These are phyloP conservation scores for Orthosia gothica DNA, from an alignment of 2,888 invertebrate genomes.

Conservation along the genomic window DNA sequence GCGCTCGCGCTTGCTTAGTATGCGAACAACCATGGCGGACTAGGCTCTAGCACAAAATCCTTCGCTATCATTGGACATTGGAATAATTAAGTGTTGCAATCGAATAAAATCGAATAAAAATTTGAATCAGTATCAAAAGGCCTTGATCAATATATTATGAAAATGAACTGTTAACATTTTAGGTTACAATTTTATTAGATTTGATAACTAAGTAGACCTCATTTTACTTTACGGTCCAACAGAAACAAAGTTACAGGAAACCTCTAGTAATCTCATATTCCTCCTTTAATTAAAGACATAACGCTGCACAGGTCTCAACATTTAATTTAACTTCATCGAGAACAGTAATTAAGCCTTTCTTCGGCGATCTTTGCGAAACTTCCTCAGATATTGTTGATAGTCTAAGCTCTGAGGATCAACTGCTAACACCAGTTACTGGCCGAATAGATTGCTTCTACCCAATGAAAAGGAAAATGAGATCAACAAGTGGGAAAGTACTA, in stretches of 20 bases:
- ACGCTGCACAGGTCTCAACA: conserved; percentile 42
- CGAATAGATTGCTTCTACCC: conserved; percentile 75
- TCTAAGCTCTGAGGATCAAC: conserved; percentile 68
- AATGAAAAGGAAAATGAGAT: conserved; percentile 76
- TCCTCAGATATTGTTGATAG: conserved; percentile 70
- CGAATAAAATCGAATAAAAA: too few species aligned
- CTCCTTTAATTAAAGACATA: too few species aligned
- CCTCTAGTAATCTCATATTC: conserved; percentile 15
- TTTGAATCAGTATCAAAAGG: too few species aligned
- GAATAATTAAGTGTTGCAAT: too few species aligned
- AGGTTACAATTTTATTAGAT: background rate
- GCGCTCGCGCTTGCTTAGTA: too few species aligned
- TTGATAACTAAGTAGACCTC: background rate
- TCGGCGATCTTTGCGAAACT: conserved; percentile 61
- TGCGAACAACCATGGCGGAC: too few species aligned
- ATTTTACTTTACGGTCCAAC: too few species aligned
- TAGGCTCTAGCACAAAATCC: too few species aligned
- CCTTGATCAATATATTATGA: background rate
- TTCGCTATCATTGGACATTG: too few species aligned
- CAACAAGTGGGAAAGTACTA: conserved; percentile 76
- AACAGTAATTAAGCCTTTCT: conserved; percentile 66
- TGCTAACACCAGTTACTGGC: conserved; percentile 66
- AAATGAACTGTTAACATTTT: background rate
- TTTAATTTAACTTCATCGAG: conserved; percentile 72
- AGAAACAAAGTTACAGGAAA: too few species aligned